Percentiles rank a stretch among this genome's conserved stretches.
Conservation (phyloP, 2,888 invertebrate genomes). For the Bembecia ichneumoniformis region DNA sequence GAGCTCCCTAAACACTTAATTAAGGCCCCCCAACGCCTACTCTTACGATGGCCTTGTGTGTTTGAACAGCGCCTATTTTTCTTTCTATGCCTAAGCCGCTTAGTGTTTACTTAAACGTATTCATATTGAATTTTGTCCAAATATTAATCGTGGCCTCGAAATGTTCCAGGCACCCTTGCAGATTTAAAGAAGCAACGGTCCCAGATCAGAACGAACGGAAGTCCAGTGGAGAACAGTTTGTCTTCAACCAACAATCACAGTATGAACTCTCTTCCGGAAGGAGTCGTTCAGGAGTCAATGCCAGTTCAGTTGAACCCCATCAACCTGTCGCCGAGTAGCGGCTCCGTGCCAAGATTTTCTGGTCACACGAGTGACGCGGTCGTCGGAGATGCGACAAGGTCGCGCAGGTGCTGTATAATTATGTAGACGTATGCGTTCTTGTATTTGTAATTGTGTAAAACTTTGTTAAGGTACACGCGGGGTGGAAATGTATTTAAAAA, state of each 20-base stretch:
- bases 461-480: too few species aligned
- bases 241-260: slow-evolving; percentile 59
- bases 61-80: too few species aligned
- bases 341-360: slow-evolving; percentile 74
- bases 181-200: slow-evolving; percentile 94
- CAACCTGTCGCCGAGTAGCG: slow-evolving; percentile 48
- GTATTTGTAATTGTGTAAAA: slow-evolving; percentile 5
- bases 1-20: too few species aligned
- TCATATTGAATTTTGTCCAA: background rate
- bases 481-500: too few species aligned
- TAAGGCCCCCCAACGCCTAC: too few species aligned
- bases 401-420: slow-evolving; percentile 80
- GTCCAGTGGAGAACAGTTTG: slow-evolving; percentile 60
- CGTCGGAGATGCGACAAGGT: slow-evolving; percentile 78
- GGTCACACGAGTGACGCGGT: slow-evolving; percentile 84
- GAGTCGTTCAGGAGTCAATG: slow-evolving; percentile 44
- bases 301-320: slow-evolving; percentile 58
- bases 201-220: slow-evolving; percentile 80
- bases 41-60: too few species aligned
- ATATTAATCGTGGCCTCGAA: background rate
- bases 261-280: slow-evolving; percentile 57
- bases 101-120: too few species aligned
- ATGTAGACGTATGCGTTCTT: slow-evolving; percentile 64
- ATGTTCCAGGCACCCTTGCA: slow-evolving; percentile 81
- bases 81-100: too few species aligned